Conservation (phyloP, 2,888 invertebrate species). For the Caenorhabditis sp. region DNA sequence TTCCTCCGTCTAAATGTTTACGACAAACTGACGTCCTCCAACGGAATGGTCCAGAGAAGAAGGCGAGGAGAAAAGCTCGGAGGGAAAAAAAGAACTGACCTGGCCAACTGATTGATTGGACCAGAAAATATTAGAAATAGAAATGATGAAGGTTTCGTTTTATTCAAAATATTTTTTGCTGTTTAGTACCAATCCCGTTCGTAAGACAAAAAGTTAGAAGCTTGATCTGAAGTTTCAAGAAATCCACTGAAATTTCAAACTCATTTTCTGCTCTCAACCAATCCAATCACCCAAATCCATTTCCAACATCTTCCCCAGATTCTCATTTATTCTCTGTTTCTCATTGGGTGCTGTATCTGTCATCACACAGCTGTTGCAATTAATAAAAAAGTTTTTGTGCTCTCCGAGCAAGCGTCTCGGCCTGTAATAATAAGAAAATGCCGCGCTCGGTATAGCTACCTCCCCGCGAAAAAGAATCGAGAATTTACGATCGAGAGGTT, state of each 20-base stretch:
- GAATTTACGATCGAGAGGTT: constrained; percentile 31
- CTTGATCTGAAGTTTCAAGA: too few species aligned
- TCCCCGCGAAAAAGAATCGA: constrained; percentile 26
- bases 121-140: neutral
- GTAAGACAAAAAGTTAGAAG: too few species aligned
- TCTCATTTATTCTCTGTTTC: constrained; percentile 9
- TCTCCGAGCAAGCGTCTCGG: neutral
- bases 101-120: constrained; percentile 9
- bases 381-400: constrained; percentile 40
- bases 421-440: constrained; percentile 39
- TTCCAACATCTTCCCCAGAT: neutral
- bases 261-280: neutral
- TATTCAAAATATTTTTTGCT: too few species aligned
- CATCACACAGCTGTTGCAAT: constrained; percentile 41
- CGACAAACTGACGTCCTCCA: constrained; percentile 56
- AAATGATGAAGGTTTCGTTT: neutral
- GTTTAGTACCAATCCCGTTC: too few species aligned
- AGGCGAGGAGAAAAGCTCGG: neutral
- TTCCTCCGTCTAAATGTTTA: constrained; percentile 62
- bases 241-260: too few species aligned
- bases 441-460: constrained; percentile 4
- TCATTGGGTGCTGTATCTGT: constrained; percentile 23
- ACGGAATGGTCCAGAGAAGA: constrained; percentile 8
- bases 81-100: neutral
- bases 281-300: neutral